These are phyloP conservation scores for Hoplodrina ambigua DNA, from an alignment of 2,888 invertebrate species.

Conservation along the genomic window DNA sequence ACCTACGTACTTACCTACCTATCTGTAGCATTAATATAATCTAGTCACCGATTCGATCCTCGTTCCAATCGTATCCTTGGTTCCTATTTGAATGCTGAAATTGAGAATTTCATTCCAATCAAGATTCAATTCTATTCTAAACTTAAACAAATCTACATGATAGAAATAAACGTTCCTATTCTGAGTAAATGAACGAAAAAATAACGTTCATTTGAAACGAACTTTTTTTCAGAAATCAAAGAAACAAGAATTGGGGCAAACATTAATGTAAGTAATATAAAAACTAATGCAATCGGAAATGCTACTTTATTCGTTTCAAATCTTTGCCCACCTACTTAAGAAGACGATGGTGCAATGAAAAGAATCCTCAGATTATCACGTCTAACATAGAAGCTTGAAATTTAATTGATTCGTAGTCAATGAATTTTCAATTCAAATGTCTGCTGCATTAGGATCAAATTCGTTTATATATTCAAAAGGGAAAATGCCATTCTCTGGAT, in stretches of 20 bases:
- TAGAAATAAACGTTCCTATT: constrained; percentile 5
- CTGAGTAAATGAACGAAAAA: not conserved
- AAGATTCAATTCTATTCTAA: constrained; percentile 32
- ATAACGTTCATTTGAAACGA: not conserved
- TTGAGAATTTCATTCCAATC: constrained; percentile 38
- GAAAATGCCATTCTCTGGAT: constrained; percentile 46
- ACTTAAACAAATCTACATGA: constrained; percentile 20
- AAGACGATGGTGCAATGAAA: constrained; percentile 41
- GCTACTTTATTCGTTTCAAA: constrained; percentile 42
- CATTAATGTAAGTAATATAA: constrained; percentile 14
- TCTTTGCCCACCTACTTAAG: constrained; percentile 26
- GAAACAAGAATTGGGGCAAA: not conserved
- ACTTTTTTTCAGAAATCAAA: not conserved
- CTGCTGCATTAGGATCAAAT: constrained; percentile 59
- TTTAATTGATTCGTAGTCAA: constrained; percentile 60
- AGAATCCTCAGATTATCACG: constrained; percentile 51
- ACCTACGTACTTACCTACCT: not conserved
- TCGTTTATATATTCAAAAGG: constrained; percentile 58
- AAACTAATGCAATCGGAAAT: constrained; percentile 8
- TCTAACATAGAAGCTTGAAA: constrained; percentile 51
- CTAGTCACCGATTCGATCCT: constrained; percentile 8
- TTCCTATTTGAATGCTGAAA: constrained; percentile 35
- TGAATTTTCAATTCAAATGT: constrained; percentile 60
- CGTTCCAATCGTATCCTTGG: constrained; percentile 18
- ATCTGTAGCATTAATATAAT: constrained; percentile 16